Base-by-base conservation (phyloP, 2,113 vertebrate genomes). In the Ophiodon elongatus region DNA sequence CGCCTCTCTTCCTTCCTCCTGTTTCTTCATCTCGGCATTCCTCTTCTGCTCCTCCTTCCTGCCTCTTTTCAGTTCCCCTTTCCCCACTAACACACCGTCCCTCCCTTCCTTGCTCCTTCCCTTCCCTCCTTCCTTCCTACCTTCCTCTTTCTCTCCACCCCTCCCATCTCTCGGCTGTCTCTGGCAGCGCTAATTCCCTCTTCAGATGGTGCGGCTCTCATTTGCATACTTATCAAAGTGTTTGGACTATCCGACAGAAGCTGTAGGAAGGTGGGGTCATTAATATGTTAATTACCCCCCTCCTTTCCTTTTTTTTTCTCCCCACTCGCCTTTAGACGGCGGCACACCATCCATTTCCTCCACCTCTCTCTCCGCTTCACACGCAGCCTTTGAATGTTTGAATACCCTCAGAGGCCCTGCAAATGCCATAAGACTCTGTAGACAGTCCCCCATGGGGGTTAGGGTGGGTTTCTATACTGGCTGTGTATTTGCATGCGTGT, bases 191-290 rank as follows among this genome's bases (percentile, higher is more conserved):
- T 95, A 90, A 95, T 96, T 96, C 93, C 94, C 94, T 92, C 95
- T 92, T 94, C 91, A 92, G 93, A 94, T 95, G 91, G 90, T 79
- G 89, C 87, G 1, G 89, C 85, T 85, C 94, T 95, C 93, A 96
- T 96, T 96, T 96, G 95, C 95, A 96, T 96, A 94, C 93, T 95
- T 95, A 95, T 96, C 94, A 95, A 95, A 95, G 95, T 95, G 95
- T 95, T 96, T 95, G 93, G 94, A 95, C 94, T 92, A 93, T 92
- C 93, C 92, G 84, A 95, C 95, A 94, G 94, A 94, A 95, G 94
- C 95, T 86, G 93, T 93, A 94, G 92, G 93, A 95, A 95, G 94
- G 95, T 95, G 92, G 94, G 93, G 93, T 95, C 94, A 95, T 96
- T 96, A 96, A 96, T 96, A 95, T 96, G 95, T 95, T 96, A 96